A percentile compares a stretch with the other conserved stretches of the same genome.
These are phyloP conservation scores for Rhinichthys osculus DNA, from an alignment of 2,797 vertebrate species.

Conservation along the genomic window DNA sequence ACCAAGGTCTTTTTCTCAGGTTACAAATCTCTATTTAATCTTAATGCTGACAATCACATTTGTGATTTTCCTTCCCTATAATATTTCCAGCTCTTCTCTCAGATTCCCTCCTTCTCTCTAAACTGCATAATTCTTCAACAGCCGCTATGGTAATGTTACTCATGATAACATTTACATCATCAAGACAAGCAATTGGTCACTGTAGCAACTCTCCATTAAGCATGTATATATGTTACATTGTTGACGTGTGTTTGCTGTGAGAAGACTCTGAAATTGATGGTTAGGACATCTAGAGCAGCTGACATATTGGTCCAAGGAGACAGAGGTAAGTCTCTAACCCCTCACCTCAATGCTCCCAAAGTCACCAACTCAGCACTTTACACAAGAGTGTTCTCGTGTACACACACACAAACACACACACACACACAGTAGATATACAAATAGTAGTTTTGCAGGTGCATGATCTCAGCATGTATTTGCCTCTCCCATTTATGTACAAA, in stretches of 20 bases:
- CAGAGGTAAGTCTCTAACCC: conserved; percentile 45
- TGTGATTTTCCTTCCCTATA: not conserved
- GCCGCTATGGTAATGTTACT: conserved; percentile 16
- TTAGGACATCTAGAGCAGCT: conserved; percentile 46
- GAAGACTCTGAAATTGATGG: conserved; percentile 62
- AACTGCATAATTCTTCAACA: conserved; percentile 17
- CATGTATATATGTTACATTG: conserved; percentile 21
- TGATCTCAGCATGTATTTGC: conserved; percentile 35
- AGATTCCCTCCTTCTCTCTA: conserved; percentile 4
- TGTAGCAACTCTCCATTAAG: conserved; percentile 38
- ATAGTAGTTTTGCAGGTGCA: conserved; percentile 45
- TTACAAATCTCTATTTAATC: not conserved
- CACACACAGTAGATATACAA: not conserved
- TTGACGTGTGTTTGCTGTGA: conserved; percentile 39
- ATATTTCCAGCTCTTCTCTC: conserved; percentile 29
- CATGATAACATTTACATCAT: conserved; percentile 44
- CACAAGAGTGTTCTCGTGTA: not conserved
- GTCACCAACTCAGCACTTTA: conserved; percentile 62
- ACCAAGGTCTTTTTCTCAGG: not conserved
- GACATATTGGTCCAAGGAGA: conserved; percentile 57
- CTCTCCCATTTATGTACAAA: conserved; percentile 34
- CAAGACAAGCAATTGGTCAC: conserved; percentile 47
- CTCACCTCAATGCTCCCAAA: conserved; percentile 51
- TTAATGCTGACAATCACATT: not conserved
- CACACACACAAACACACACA: conserved; percentile 20